Evolutionary conservation across 2,888 invertebrate species (phyloP).

Genomic region (Chloroclystis v-ata): DNA sequence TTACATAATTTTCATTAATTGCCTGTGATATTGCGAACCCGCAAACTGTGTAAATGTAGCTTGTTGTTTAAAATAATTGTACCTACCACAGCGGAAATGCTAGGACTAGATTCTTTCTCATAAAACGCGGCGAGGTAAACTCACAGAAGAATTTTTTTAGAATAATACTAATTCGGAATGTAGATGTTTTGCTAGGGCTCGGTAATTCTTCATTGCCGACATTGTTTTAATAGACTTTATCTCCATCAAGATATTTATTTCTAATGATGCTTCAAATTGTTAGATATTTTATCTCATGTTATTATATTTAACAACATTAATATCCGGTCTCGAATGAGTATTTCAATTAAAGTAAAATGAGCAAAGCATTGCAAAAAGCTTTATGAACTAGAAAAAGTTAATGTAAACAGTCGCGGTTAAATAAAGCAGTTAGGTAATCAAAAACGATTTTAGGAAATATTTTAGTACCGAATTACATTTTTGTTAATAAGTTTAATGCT

Average conservation of each 20-base stretch:
- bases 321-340: no score
- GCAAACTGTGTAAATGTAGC: slow-evolving; percentile 6
- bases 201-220: neutral
- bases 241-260: neutral
- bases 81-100: slow-evolving; percentile 22
- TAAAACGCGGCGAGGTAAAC: slow-evolving; percentile 13
- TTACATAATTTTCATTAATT: no score
- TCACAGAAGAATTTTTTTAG: slow-evolving; percentile 7
- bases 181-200: slow-evolving; percentile 7
- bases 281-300: neutral
- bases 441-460: no score
- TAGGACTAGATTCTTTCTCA: slow-evolving; percentile 21
- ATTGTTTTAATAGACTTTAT: neutral
- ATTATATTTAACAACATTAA: no score
- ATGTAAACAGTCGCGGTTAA: no score
- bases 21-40: no score
- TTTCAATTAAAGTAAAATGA: no score
- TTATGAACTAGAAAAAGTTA: no score
- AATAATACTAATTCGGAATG: slow-evolving; percentile 11
- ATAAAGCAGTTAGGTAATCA: no score
- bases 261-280: neutral
- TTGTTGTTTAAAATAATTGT: slow-evolving; percentile 24
- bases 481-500: no score
- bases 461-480: no score
- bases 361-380: no score